A percentile compares a stretch with the other conserved stretches of the same genome.
Evolutionary conservation across 2,888 invertebrate genomes (phyloP).

Genomic region (Mesochorus sp.): DNA sequence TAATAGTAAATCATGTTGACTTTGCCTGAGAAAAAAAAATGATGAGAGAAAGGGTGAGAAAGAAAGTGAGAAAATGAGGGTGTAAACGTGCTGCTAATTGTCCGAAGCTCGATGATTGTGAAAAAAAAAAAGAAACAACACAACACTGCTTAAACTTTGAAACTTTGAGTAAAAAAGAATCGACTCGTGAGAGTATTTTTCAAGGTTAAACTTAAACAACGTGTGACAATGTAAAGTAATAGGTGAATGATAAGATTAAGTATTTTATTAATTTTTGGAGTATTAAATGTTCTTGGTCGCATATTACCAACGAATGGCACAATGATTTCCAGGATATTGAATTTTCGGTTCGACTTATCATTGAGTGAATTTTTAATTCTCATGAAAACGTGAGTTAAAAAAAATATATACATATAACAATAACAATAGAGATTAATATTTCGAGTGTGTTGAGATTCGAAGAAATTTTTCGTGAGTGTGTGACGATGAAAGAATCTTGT

Average conservation of each 20-base stretch:
- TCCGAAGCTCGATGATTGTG: conserved; percentile 2
- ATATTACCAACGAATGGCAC: background rate
- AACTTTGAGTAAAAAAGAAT: conserved; percentile 33
- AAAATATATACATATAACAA: conserved; percentile 19
- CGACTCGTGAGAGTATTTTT: conserved; percentile 43
- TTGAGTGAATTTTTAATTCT: too few species aligned
- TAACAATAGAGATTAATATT: background rate
- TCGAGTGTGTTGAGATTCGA: background rate
- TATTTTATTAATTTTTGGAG: conserved; percentile 4
- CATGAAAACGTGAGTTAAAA: conserved; percentile 1
- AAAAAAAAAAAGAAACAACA: conserved; percentile 2
- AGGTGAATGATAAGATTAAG: too few species aligned
- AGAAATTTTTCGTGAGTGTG: background rate
- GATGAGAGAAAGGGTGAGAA: background rate
- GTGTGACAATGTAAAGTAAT: too few species aligned
- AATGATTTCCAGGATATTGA: conserved; percentile 30
- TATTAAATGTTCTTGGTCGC: background rate
- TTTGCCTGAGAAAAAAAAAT: conserved; percentile 21
- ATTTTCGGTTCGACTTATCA: conserved; percentile 21
- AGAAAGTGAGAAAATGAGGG: conserved; percentile 7
- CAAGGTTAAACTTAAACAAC: too few species aligned
- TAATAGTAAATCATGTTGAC: conserved; percentile 41
- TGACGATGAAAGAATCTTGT: conserved; percentile 25
- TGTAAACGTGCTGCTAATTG: conserved; percentile 31
- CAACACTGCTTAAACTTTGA: conserved; percentile 55